phyloP scores from a whole-genome alignment of 2,797 vertebrate species.

The Cossypha polioptera region DNA sequence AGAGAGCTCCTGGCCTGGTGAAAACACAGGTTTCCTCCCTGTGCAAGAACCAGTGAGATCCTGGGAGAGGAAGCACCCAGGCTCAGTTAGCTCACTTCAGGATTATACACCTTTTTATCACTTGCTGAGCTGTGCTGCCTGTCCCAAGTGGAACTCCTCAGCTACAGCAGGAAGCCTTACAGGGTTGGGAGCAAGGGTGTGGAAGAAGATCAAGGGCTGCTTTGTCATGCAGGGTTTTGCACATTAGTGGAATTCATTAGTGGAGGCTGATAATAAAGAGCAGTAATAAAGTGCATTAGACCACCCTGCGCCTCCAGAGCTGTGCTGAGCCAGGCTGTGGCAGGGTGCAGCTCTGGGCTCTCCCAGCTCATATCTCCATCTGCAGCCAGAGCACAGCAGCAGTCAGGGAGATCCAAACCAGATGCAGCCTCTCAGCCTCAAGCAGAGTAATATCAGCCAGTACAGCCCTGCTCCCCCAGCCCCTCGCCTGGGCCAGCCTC shows the following conservation, averaged over 20 bases:
- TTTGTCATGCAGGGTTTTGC: not conserved
- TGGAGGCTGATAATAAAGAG: not conserved
- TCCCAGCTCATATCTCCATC: not conserved
- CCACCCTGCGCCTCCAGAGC: not conserved
- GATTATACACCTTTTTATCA: not conserved
- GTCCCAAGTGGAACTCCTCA: not conserved
- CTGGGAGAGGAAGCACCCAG: not conserved
- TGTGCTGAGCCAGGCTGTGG: not conserved
- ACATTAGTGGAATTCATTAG: not conserved
- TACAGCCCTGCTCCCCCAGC: not conserved
- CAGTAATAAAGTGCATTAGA: not conserved
- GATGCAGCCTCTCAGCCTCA: not conserved
- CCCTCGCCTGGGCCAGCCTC: fast-evolving
- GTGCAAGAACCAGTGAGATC: not conserved
- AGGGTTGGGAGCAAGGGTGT: not conserved
- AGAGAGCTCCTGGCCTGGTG: not conserved
- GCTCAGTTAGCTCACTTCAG: not conserved
- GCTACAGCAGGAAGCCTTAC: not conserved
- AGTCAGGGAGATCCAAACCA: not conserved
- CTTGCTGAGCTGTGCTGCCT: not conserved
- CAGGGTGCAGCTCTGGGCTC: not conserved
- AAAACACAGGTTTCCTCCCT: not conserved
- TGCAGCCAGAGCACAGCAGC: not conserved
- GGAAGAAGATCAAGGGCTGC: conserved; percentile 9
- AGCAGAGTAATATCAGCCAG: not conserved